These are phyloP conservation scores for Amphipoea lucens DNA, from an alignment of 2,888 invertebrate species.

Conservation along the genomic window DNA sequence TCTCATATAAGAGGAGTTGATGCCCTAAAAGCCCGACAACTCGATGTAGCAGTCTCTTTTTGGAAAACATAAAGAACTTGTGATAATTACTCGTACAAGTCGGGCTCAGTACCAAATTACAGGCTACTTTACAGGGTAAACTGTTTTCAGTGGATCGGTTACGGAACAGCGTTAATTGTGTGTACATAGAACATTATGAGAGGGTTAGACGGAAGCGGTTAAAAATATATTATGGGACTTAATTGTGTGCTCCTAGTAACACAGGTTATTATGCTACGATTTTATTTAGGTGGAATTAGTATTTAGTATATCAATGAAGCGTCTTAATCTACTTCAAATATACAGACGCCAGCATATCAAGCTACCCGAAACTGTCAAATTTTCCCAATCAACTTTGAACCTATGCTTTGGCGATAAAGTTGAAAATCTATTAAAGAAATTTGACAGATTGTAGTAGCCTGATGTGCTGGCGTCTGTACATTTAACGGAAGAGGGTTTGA, in stretches of 20 bases:
- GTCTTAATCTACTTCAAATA: background rate
- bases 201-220: conserved; percentile 36
- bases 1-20: no score
- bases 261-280: background rate
- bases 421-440: no score
- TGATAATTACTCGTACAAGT: background rate
- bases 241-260: background rate
- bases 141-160: conserved; percentile 10
- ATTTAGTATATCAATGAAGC: background rate
- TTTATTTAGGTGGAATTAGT: background rate
- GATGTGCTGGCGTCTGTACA: no score
- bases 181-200: background rate
- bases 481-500: no score
- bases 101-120: background rate
- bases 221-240: conserved; percentile 43
- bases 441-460: no score
- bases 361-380: no score
- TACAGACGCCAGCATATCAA: no score
- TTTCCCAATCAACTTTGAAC: no score
- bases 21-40: background rate
- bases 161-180: conserved; percentile 3
- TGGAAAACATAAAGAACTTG: background rate
- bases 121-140: conserved; percentile 16
- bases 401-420: no score
- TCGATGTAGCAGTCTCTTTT: background rate